Conservation (phyloP, 2,797 vertebrate species). For the Hybognathus amarus region DNA sequence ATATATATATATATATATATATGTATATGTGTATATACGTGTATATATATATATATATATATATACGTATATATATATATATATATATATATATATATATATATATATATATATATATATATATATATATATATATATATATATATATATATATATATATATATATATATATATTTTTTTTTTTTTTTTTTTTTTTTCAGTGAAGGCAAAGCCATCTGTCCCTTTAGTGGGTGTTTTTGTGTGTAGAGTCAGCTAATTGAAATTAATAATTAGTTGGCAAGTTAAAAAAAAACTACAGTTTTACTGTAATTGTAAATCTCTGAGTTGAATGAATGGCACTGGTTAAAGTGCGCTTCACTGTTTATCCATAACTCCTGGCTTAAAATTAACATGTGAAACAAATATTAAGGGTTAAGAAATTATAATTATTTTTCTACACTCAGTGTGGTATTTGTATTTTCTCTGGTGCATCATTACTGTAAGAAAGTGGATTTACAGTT, state of each 20-base stretch:
- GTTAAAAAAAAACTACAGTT: background rate
- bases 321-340: background rate
- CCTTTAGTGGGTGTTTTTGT: background rate
- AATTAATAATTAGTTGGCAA: background rate
- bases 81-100: too few relatives aligned
- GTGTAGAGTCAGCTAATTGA: background rate
- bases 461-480: background rate
- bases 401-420: background rate
- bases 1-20: too few relatives aligned
- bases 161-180: too few relatives aligned
- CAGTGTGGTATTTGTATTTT: background rate
- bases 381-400: background rate
- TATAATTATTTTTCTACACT: background rate
- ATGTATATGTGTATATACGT: too few relatives aligned
- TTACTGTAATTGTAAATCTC: background rate
- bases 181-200: too few relatives aligned
- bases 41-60: too few relatives aligned
- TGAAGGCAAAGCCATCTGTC: too few relatives aligned
- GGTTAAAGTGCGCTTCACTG: background rate
- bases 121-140: too few relatives aligned
- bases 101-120: too few relatives aligned
- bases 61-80: too few relatives aligned
- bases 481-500: background rate
- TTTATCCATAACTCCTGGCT: background rate
- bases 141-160: too few relatives aligned